Evolutionary conservation across 2,113 vertebrate genomes (phyloP).

Genomic region (Nycticorax nycticorax): DNA sequence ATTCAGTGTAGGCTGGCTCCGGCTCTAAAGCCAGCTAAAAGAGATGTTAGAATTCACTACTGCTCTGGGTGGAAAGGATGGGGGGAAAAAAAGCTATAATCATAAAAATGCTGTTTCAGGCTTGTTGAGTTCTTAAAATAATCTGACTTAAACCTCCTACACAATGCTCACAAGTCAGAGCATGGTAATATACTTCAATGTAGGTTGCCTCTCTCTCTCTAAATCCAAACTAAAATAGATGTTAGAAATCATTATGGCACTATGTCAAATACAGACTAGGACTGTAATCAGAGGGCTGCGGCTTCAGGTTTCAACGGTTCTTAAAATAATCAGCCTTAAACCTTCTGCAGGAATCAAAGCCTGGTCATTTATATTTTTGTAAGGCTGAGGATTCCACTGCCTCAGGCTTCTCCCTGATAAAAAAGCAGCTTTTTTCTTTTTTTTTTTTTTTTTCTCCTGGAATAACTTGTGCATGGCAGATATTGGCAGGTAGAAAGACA

Average conservation of each 20-base stretch:
- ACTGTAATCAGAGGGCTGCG: slow-evolving; percentile 42
- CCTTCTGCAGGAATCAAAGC: slow-evolving; percentile 54
- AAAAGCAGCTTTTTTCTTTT: background rate
- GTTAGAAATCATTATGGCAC: slow-evolving; percentile 58
- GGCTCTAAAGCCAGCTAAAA: slow-evolving; percentile 72
- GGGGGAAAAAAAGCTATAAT: slow-evolving; percentile 46
- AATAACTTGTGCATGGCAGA: slow-evolving; percentile 18
- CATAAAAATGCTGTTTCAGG: slow-evolving; percentile 66
- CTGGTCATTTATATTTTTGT: slow-evolving; percentile 47
- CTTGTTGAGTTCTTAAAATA: slow-evolving; percentile 76
- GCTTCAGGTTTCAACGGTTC: slow-evolving; percentile 54
- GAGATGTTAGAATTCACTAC: slow-evolving; percentile 67
- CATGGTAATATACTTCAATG: slow-evolving; percentile 52
- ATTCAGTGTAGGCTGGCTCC: slow-evolving; percentile 61
- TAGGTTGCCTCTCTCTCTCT: slow-evolving; percentile 58
- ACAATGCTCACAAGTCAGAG: slow-evolving; percentile 63
- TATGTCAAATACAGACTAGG: slow-evolving; percentile 53
- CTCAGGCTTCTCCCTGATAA: slow-evolving; percentile 53
- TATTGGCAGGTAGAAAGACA: slow-evolving; percentile 35
- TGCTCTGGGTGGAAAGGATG: slow-evolving; percentile 60
- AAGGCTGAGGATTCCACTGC: slow-evolving; percentile 29
- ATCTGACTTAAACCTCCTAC: slow-evolving; percentile 73
- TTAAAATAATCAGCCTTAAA: slow-evolving; percentile 75
- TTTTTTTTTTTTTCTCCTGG: background rate
- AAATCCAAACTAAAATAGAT: slow-evolving; percentile 73